Evolutionary conservation across 2,888 invertebrate genomes (phyloP).

Genomic region (Volucella inanis): DNA sequence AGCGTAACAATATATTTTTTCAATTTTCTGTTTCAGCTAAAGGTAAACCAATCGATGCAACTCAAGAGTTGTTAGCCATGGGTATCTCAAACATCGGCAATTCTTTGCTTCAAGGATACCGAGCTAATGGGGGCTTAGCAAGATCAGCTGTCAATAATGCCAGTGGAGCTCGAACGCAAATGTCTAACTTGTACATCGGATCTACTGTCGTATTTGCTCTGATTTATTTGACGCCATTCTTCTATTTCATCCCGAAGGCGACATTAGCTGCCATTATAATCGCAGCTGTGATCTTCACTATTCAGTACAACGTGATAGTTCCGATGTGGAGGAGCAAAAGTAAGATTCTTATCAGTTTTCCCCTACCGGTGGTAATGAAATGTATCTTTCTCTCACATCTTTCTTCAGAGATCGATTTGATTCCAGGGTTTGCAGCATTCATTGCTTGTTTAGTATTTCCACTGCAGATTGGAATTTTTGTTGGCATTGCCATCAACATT

Average conservation of each 20-base stretch:
- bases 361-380: background rate
- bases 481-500: constrained; percentile 92
- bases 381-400: background rate
- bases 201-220: constrained; percentile 91
- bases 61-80: constrained; percentile 94
- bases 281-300: constrained; percentile 94
- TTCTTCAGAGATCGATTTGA: constrained; percentile 90
- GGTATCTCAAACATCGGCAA: constrained; percentile 90
- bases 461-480: constrained; percentile 93
- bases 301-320: constrained; percentile 91
- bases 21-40: constrained; percentile 83
- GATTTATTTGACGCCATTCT: constrained; percentile 92
- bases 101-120: constrained; percentile 91
- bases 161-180: constrained; percentile 93
- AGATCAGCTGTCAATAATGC: constrained; percentile 93
- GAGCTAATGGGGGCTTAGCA: constrained; percentile 92
- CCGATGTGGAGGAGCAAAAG: constrained; percentile 95
- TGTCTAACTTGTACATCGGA: constrained; percentile 92
- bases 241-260: constrained; percentile 92
- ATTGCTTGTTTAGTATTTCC: constrained; percentile 92
- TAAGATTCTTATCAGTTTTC: constrained; percentile 83
- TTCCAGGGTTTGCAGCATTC: constrained; percentile 94
- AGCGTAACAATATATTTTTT: background rate
- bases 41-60: constrained; percentile 92
- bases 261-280: constrained; percentile 94